Base-by-base conservation (phyloP, 2,113 vertebrate species). In the Toxotes chatareus region DNA sequence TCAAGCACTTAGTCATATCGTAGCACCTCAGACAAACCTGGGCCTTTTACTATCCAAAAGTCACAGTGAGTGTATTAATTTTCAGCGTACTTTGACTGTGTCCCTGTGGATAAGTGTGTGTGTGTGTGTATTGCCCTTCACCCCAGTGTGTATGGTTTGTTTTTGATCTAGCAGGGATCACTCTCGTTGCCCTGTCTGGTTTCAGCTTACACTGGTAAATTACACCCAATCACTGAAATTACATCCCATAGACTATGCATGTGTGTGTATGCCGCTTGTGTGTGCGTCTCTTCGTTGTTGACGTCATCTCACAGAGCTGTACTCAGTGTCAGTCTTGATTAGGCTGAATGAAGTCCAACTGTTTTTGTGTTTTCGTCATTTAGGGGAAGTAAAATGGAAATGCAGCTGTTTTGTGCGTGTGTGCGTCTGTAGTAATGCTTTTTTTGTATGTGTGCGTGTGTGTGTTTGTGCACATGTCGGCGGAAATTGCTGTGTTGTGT, bases 151-250 rank as follows among this genome's bases (percentile, higher is more conserved):
- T 66, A 73, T 82, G 72, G 76, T 82, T 89, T 73, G 86, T 88
- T 89, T 93, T 88, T 91, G 88, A 91, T 93, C 86, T 89, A 36
- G 23, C 60, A 79, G 67, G 78, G 84, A 90, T 93, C 82, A 83
- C 80, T 86, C 71, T 68, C 57, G 85, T 93, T 94, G 90, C 83
- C 91, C 88, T 73, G 73, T 86, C 76, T 80, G 90, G 94, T 95
- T 93, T 95, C 91, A 89, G 76, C 92, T 95, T 95, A 93, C 93
- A 82, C 70, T 79, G 82, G 91, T 93, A 94, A 95, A 96, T 96
- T 95, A 94, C 84, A 92, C 93, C 88, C 92, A 95, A 93, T 95
- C 95, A 94, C 89, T 92, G 86, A 94, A 94, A 94, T 94, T 92
- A 92, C 93, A 92, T 94, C 90, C 92, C 89, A 90, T 81, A 84